Evolutionary conservation across 1,140 invertebrate genomes (phyloP).

Genomic region (Heliconius hermathena): DNA sequence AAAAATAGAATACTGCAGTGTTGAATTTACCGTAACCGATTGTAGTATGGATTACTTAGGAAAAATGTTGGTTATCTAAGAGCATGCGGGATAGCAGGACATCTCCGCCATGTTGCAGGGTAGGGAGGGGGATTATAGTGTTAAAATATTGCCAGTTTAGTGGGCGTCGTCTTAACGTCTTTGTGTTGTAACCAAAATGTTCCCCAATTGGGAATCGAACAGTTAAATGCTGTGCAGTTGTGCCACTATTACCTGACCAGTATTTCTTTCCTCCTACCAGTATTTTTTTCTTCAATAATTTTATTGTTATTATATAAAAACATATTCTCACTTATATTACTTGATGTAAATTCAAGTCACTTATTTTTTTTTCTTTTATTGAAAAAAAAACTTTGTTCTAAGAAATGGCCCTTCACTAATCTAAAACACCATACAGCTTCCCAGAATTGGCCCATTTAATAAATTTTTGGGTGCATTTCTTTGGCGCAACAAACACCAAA

Average conservation of each 20-base stretch:
- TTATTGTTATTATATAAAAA: too few relatives aligned
- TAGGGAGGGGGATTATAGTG: background rate
- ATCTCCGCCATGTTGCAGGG: background rate
- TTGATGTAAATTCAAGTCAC: too few relatives aligned
- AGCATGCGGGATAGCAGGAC: too few relatives aligned
- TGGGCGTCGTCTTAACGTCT: background rate
- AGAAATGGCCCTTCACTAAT: background rate
- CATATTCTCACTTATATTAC: too few relatives aligned
- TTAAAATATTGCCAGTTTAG: background rate
- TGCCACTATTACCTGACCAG: too few relatives aligned
- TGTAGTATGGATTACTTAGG: too few relatives aligned
- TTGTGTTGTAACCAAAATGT: background rate
- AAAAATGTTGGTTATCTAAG: too few relatives aligned
- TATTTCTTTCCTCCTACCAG: too few relatives aligned
- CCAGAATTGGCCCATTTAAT: background rate
- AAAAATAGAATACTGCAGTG: constrained; percentile 12
- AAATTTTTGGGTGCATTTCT: background rate
- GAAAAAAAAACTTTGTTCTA: background rate
- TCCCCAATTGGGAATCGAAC: background rate
- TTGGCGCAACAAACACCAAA: background rate
- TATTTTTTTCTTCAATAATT: too few relatives aligned
- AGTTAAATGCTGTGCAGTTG: background rate
- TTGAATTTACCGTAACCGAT: background rate
- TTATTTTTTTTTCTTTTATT: too few relatives aligned
- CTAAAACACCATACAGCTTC: background rate